Evolutionary conservation across 1,140 invertebrate species (phyloP).

Genomic region (Drosophila murphyi): DNA sequence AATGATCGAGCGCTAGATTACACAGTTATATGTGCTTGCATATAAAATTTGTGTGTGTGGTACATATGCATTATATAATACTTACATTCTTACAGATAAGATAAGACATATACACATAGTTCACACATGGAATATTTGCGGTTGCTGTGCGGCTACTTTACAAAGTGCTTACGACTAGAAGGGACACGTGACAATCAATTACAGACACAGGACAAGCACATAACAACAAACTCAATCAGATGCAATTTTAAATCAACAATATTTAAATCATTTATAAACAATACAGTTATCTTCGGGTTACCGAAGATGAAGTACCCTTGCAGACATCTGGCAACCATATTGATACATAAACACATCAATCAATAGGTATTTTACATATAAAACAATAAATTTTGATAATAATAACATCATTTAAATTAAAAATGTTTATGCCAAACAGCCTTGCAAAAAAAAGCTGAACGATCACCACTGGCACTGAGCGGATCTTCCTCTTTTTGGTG

Average conservation of each 20-base stretch:
- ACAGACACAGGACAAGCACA: conserved; percentile 50
- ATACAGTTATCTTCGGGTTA: not conserved
- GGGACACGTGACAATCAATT: conserved; percentile 41
- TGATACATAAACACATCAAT: no score
- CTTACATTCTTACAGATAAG: conserved; percentile 24
- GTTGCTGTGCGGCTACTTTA: conserved; percentile 30
- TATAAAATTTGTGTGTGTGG: not conserved
- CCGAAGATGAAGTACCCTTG: conserved; percentile 3
- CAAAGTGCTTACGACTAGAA: conserved; percentile 61
- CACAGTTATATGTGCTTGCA: not conserved
- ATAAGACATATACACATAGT: conserved; percentile 27
- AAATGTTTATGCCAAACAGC: no score
- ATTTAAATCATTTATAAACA: not conserved
- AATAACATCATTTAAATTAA: no score
- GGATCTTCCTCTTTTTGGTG: no score
- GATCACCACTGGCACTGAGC: no score
- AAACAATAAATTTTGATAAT: no score
- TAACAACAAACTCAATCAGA: conserved; percentile 9
- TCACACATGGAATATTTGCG: conserved; percentile 15
- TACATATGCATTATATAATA: not conserved
- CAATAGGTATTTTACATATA: no score
- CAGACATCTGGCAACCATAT: not conserved
- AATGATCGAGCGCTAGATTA: conserved; percentile 26
- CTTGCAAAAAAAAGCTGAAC: no score
- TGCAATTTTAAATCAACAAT: conserved; percentile 12